A percentile compares a stretch with the other conserved stretches of the same genome.
phyloP scores from a whole-genome alignment of 2,113 vertebrate genomes.

The Xiphophorus maculatus region DNA sequence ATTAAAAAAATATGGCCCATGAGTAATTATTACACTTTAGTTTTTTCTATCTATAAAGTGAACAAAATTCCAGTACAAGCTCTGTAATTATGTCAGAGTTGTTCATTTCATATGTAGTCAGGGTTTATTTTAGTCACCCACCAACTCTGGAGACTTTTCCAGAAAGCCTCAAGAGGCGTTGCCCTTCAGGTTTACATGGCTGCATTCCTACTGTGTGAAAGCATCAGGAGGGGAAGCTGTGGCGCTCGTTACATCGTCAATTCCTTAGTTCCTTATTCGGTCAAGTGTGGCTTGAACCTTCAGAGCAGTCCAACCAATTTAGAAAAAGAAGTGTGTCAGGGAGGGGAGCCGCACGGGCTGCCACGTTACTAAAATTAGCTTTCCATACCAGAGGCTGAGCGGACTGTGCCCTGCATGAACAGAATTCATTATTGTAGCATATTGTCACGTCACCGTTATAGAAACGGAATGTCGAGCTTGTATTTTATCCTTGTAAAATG shows the following conservation, averaged over 20 bases:
- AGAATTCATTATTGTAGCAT: conserved; percentile 31
- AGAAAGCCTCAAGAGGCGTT: conserved; percentile 39
- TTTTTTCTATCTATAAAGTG: neutral
- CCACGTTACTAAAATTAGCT: conserved; percentile 69
- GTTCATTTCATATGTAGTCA: neutral
- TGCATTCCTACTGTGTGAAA: conserved; percentile 62
- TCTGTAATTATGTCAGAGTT: neutral
- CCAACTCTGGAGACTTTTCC: conserved; percentile 28
- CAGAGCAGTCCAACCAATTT: conserved; percentile 70
- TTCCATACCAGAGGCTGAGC: conserved; percentile 47
- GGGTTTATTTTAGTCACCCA: neutral
- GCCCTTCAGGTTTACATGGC: conserved; percentile 52
- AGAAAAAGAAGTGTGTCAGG: conserved; percentile 66
- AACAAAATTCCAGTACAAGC: neutral
- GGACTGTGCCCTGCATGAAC: conserved; percentile 44
- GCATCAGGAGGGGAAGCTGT: conserved; percentile 48
- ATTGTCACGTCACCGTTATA: neutral
- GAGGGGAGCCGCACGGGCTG: conserved; percentile 26
- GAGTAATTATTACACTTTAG: neutral
- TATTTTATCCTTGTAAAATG: conserved; percentile 30
- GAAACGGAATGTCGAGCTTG: neutral
- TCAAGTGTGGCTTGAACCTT: conserved; percentile 71
- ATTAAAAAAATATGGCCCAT: neutral
- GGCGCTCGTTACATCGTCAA: conserved; percentile 36
- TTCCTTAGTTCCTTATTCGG: conserved; percentile 80